Conservation (phyloP, 2,888 invertebrate genomes). For the Digitonthophagus gazella region DNA sequence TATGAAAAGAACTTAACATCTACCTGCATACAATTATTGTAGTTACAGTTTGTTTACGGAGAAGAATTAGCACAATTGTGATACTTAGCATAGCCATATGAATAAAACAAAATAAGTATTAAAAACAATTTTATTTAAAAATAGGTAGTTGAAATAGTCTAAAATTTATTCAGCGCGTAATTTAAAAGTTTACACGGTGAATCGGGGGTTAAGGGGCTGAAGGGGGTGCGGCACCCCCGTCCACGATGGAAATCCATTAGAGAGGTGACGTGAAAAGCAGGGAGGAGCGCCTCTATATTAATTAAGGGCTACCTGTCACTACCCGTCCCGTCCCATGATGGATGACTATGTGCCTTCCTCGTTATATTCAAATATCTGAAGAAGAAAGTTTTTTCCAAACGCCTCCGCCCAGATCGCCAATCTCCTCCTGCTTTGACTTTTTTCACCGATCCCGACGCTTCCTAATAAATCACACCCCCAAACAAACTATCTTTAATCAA, state of each 20-base stretch:
- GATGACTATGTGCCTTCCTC: conserved; percentile 47
- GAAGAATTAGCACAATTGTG: too few relatives aligned
- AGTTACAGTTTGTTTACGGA: too few relatives aligned
- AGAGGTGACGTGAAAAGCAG: conserved; percentile 49
- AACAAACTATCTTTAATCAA: too few relatives aligned
- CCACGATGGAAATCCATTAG: conserved; percentile 46
- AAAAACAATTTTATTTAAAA: conserved; percentile 30
- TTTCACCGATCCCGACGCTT: not conserved
- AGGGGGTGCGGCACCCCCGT: conserved; percentile 6
- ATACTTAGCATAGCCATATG: not conserved
- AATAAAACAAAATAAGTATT: conserved; percentile 17
- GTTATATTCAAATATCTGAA: conserved; percentile 28
- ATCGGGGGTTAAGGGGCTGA: conserved; percentile 13
- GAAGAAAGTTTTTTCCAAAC: conserved; percentile 30
- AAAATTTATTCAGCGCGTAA: conserved; percentile 47
- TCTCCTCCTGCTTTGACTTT: not conserved
- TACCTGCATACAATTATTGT: too few relatives aligned
- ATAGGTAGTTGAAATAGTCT: conserved; percentile 33
- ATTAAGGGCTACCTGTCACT: conserved; percentile 52
- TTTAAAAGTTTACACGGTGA: conserved; percentile 48
- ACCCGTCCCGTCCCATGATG: conserved; percentile 48
- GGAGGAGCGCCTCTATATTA: conserved; percentile 51
- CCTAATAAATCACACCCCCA: not conserved
- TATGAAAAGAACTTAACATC: not conserved
- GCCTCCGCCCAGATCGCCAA: not conserved